Evolutionary conservation across 2,113 vertebrate genomes (phyloP).

Genomic region (Forbesichthys papilliferus): DNA sequence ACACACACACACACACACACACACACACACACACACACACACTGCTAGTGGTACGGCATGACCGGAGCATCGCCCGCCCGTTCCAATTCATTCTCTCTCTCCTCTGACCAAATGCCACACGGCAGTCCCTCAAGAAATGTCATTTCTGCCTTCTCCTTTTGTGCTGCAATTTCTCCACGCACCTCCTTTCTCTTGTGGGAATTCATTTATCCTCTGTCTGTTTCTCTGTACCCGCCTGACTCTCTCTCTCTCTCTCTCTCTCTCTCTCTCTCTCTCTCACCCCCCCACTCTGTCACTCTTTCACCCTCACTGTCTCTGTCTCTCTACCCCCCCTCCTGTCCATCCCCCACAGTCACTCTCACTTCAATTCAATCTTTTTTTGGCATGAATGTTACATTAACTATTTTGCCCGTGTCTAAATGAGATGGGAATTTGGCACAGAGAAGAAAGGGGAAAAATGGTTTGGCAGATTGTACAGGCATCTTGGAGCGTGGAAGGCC

Average conservation of each 20-base stretch:
- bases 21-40: conserved; percentile 53
- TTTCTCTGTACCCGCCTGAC: conserved; percentile 61
- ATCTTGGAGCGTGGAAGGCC: not conserved
- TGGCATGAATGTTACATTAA: conserved; percentile 20
- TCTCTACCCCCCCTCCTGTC: not conserved
- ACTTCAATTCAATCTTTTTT: conserved; percentile 3
- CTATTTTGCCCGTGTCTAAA: conserved; percentile 15
- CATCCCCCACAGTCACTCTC: not conserved
- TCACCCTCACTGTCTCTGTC: conserved; percentile 22
- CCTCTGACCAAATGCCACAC: conserved; percentile 73
- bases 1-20: conserved; percentile 55
- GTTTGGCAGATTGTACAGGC: not conserved
- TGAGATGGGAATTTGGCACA: conserved; percentile 15
- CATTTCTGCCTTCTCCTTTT: conserved; percentile 75
- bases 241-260: conserved; percentile 36
- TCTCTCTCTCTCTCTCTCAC: conserved; percentile 55
- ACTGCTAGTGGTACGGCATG: conserved; percentile 12
- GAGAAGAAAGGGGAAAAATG: conserved; percentile 12
- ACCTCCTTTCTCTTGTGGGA: conserved; percentile 64
- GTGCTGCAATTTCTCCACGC: conserved; percentile 73
- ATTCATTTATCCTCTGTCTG: conserved; percentile 63
- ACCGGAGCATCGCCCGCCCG: not conserved
- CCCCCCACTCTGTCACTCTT: conserved; percentile 21
- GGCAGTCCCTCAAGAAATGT: conserved; percentile 74
- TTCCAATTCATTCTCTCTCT: conserved; percentile 6